A percentile compares a stretch with the other conserved stretches of the same genome.
phyloP scores from a whole-genome alignment of 2,797 vertebrate genomes.

The Dipus sagitta region DNA sequence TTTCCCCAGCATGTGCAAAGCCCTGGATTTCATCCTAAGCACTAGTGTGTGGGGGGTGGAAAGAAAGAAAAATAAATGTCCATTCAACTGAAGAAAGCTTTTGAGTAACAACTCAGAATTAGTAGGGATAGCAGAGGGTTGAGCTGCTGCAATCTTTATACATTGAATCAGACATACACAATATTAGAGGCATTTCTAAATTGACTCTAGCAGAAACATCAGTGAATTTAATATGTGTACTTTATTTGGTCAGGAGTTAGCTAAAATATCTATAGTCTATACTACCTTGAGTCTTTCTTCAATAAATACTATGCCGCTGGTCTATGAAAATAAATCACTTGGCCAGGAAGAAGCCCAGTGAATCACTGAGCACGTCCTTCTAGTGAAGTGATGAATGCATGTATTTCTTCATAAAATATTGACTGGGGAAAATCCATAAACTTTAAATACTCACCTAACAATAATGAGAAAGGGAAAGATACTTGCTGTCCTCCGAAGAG shows the following conservation, averaged over 20 bases:
- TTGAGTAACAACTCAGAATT: background rate
- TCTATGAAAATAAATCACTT: conserved; percentile 62
- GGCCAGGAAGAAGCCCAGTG: background rate
- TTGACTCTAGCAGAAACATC: background rate
- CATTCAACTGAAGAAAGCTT: background rate
- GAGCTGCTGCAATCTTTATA: background rate
- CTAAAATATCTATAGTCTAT: conserved; percentile 51
- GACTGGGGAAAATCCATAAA: conserved; percentile 41
- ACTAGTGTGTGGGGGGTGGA: background rate
- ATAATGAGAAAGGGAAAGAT: background rate
- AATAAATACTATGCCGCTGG: conserved; percentile 39
- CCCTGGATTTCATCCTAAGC: background rate
- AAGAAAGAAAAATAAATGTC: background rate
- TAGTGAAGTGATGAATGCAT: conserved; percentile 59
- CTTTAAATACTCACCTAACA: conserved; percentile 23
- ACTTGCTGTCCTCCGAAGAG: background rate
- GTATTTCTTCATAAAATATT: conserved; percentile 65
- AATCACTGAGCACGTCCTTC: conserved; percentile 35
- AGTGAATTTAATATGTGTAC: conserved; percentile 11
- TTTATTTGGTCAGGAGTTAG: conserved; percentile 34
- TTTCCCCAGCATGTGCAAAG: background rate
- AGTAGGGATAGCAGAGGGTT: conserved; percentile 32
- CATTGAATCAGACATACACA: background rate
- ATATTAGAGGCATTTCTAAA: conserved; percentile 52
- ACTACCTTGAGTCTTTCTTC: conserved; percentile 56